Conservation (phyloP, 2,888 invertebrate genomes). For the Zeuzera pyrina region DNA sequence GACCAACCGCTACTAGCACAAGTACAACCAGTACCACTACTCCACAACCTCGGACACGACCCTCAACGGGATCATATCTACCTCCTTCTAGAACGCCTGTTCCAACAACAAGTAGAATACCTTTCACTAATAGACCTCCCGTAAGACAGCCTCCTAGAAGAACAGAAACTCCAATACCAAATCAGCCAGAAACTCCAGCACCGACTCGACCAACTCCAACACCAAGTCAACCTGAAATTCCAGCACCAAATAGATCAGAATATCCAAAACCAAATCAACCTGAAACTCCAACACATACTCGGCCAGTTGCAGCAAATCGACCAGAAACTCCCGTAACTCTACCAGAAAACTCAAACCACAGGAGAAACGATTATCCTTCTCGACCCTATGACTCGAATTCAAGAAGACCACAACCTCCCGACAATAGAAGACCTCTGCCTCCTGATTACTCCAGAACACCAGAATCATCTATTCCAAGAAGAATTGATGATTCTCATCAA, state of each 20-base stretch:
- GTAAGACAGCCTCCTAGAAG: constrained; percentile 9
- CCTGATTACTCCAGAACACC: no score
- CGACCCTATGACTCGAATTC: constrained; percentile 1
- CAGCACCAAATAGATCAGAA: constrained; percentile 13
- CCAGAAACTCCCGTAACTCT: no score
- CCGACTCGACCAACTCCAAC: constrained; percentile 5
- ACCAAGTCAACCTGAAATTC: constrained; percentile 6
- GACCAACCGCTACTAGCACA: constrained; percentile 13
- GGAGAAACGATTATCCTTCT: no score
- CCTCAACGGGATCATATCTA: constrained; percentile 12
- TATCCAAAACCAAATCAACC: constrained; percentile 18
- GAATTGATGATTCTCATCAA: not conserved
- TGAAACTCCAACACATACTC: constrained; percentile 13
- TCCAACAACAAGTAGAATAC: constrained; percentile 16
- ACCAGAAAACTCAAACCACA: no score
- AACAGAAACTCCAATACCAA: constrained; percentile 2
- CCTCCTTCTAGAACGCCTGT: constrained; percentile 14
- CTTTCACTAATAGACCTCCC: constrained; percentile 18
- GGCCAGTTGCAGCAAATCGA: no score
- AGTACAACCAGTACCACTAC: constrained; percentile 20
- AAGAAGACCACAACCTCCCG: constrained; percentile 2
- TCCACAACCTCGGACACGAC: constrained; percentile 13
- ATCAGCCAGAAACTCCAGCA: constrained; percentile 2
- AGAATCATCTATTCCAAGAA: not conserved
- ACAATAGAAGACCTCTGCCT: no score